phyloP scores from a whole-genome alignment of 2,888 invertebrate genomes.

The Notocelia uddmanniana region DNA sequence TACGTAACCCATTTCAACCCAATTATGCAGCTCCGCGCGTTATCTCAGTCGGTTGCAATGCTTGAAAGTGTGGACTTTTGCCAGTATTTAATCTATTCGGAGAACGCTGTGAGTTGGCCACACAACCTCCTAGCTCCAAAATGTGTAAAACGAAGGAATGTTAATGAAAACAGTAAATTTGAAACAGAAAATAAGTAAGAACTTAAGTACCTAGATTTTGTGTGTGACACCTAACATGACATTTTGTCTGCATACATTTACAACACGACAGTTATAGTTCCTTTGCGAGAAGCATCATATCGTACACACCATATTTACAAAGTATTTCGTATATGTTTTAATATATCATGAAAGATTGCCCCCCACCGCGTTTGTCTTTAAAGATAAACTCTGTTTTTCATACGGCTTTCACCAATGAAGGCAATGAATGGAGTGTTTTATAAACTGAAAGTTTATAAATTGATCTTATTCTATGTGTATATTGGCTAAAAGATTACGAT shows the following conservation, averaged over 20 bases:
- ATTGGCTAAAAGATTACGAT: too few relatives aligned
- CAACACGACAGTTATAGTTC: too few relatives aligned
- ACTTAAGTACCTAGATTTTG: not conserved
- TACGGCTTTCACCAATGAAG: too few relatives aligned
- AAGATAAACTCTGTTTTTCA: too few relatives aligned
- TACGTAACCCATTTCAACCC: conserved; percentile 12
- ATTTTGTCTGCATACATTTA: not conserved
- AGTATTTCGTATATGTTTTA: too few relatives aligned
- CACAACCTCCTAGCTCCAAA: conserved; percentile 3
- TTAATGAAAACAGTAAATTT: conserved; percentile 20
- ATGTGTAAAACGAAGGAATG: conserved; percentile 15
- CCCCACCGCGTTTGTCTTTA: too few relatives aligned
- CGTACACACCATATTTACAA: too few relatives aligned
- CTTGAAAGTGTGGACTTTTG: conserved; percentile 34
- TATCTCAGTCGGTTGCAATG: conserved; percentile 33
- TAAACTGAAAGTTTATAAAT: too few relatives aligned
- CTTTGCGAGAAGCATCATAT: too few relatives aligned
- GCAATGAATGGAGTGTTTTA: too few relatives aligned
- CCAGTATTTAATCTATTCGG: conserved; percentile 33
- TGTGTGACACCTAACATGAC: not conserved
- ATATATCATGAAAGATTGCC: too few relatives aligned
- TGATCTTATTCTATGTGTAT: too few relatives aligned
- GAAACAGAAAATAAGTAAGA: not conserved
- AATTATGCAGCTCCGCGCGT: conserved; percentile 18
- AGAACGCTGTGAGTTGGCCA: conserved; percentile 26